Evolutionary conservation across 2,113 vertebrate genomes (phyloP).

Genomic region (Mastomys coucha): DNA sequence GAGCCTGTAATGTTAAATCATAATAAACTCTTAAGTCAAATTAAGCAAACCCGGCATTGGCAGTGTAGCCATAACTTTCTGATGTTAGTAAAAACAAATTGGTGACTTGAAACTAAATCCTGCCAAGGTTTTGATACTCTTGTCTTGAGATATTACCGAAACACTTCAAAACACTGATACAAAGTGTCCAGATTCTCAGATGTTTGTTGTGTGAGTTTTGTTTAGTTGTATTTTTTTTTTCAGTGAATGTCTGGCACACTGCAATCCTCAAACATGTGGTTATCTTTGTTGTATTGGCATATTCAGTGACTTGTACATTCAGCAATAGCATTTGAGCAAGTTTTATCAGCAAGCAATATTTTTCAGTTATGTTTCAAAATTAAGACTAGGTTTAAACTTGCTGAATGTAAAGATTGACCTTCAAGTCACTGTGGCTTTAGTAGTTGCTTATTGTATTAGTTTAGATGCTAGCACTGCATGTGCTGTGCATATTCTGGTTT

Average conservation of each 20-base stretch:
- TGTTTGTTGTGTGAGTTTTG: too few relatives aligned
- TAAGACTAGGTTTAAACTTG: constrained; percentile 91
- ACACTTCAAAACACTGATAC: too few relatives aligned
- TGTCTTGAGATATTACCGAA: too few relatives aligned
- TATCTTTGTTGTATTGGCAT: constrained; percentile 99
- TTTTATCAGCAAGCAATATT: constrained; percentile 91
- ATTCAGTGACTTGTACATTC: constrained; percentile 91
- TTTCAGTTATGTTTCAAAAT: constrained; percentile 90
- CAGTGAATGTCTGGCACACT: constrained; percentile 99
- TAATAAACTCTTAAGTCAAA: not conserved
- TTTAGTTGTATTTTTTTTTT: too few relatives aligned
- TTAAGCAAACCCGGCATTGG: too few relatives aligned
- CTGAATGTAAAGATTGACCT: constrained; percentile 90
- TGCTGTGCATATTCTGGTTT: constrained; percentile 99
- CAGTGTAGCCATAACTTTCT: too few relatives aligned
- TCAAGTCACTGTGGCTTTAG: constrained; percentile 97
- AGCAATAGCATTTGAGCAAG: constrained; percentile 90
- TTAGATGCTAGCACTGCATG: constrained; percentile 99
- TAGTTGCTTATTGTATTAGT: constrained; percentile 99
- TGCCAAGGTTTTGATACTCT: too few relatives aligned
- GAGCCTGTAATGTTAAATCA: too few relatives aligned
- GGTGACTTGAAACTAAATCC: too few relatives aligned
- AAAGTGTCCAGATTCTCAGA: too few relatives aligned
- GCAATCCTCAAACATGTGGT: constrained; percentile 99
- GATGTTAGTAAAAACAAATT: too few relatives aligned